Evolutionary conservation across 2,888 invertebrate genomes (phyloP).

Genomic region (Tetrapedia diversipes): DNA sequence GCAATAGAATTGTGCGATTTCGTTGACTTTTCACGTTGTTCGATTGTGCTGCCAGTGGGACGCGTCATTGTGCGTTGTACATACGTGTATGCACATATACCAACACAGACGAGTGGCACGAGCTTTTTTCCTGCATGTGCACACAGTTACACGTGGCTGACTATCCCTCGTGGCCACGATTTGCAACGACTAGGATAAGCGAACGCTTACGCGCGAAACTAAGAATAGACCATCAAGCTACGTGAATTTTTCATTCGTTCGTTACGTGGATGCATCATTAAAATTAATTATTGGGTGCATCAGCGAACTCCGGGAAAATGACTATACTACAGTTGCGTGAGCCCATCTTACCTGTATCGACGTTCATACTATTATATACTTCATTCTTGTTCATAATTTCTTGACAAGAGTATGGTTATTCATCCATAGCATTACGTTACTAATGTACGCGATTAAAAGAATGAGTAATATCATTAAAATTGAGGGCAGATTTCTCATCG

Average conservation of each 20-base stretch:
- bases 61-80: not conserved
- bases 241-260: slow-evolving; percentile 33
- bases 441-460: too few relatives aligned
- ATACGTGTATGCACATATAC: not conserved
- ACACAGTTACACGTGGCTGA: slow-evolving; percentile 42
- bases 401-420: not conserved
- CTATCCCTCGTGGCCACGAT: slow-evolving; percentile 30
- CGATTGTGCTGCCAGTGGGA: not conserved
- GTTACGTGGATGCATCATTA: slow-evolving; percentile 18
- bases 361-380: not conserved
- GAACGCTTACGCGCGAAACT: slow-evolving; percentile 20
- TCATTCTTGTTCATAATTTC: not conserved
- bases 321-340: not conserved
- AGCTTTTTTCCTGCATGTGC: slow-evolving; percentile 6
- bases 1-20: slow-evolving; percentile 8
- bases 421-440: not conserved
- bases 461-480: not conserved
- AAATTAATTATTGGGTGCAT: slow-evolving; percentile 29
- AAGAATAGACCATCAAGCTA: slow-evolving; percentile 30
- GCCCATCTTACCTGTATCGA: too few relatives aligned
- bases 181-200: slow-evolving; percentile 43
- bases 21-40: slow-evolving; percentile 37
- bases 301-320: slow-evolving; percentile 21
- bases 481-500: not conserved
- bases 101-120: not conserved